Evolutionary conservation across 2,888 invertebrate species (phyloP), one percentile per base, ranked within the genome.

Genomic region (Rhamphomyia laevipes): DNA sequence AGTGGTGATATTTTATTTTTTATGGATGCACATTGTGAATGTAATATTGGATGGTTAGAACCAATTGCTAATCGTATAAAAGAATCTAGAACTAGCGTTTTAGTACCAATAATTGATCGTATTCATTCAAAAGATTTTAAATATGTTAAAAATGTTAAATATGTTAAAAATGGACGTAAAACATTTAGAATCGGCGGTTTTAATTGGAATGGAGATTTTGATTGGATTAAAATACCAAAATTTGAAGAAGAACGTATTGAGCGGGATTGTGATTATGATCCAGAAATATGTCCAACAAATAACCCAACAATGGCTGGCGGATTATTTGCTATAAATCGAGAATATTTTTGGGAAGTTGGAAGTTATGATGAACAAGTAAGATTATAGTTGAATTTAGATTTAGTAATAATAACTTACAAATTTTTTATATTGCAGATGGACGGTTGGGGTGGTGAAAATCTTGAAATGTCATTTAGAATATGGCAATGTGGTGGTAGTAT

Each of bases 51-150:
- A 58, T 93, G 92, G 91, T 75, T 94, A 53, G 86, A 95, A 63
- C 97, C 97, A 0, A 70, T 96, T 47, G 73, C 96, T 56, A 80
- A 86, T 55, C 76, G 94, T 47, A 86, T 96, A 62, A 84, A 86
- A 69, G 82, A 89, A 56, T 80, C 86, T 31, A 73, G 81, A 0
- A 81, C 79, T 27, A 82, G 88, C 12, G 88, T 95, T 10, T 74
- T 93, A 47, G 89, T 93, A 59, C 97, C 97, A 43, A 89, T 94
- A 58, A 97, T 97, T 56, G 97, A 97, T 73, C 86, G 89, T 49
- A 92, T 97, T 58, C 86, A 88, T 66, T 85, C 71, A 9, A 66
- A 64, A 52, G 70, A 70, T 53, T 71, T 71, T 45, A 68, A 70
- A 53, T 71, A 71, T 47, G 69, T 69, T 60, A 70, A 60, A 68